These are phyloP conservation scores for Micromesistius poutassou DNA, from an alignment of 2,797 vertebrate species.

Conservation along the genomic window DNA sequence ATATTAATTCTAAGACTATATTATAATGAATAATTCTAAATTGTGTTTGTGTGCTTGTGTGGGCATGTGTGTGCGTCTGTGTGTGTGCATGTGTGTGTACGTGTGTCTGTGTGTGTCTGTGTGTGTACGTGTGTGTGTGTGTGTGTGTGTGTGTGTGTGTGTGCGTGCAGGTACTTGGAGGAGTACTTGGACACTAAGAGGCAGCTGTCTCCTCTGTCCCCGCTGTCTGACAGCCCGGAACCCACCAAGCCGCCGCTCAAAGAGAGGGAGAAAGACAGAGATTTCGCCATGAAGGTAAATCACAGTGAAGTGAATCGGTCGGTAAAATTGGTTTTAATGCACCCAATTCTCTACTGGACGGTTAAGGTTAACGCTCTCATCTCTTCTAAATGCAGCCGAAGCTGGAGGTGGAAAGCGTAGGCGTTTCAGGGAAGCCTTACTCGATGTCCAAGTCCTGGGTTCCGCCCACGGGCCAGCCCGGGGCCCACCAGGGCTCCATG, in stretches of 20 bases:
- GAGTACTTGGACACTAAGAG: conserved; percentile 85
- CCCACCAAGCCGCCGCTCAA: conserved; percentile 74
- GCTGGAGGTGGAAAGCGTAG: conserved; percentile 66
- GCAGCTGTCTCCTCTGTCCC: conserved; percentile 81
- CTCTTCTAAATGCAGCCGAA: conserved; percentile 57
- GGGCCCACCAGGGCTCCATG: conserved; percentile 54
- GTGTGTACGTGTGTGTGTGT: neutral
- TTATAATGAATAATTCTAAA: neutral
- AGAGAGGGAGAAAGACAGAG: conserved; percentile 74
- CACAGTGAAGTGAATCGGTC: neutral
- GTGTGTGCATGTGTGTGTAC: neutral
- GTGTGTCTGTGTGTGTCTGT: neutral
- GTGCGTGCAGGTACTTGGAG: conserved; percentile 59
- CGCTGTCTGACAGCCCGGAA: conserved; percentile 78
- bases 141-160: conserved; percentile 7
- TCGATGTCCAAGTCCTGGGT: conserved; percentile 60
- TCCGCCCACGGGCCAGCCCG: conserved; percentile 34
- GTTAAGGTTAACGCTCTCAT: conserved; percentile 15
- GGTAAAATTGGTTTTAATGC: neutral
- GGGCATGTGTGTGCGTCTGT: neutral
- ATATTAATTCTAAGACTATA: neutral
- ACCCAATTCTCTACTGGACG: neutral
- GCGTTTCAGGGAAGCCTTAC: conserved; percentile 59
- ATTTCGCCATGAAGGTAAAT: conserved; percentile 56
- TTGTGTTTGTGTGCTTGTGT: neutral